Base-by-base conservation (phyloP, 2,797 vertebrate genomes). In the Balearica regulorum region DNA sequence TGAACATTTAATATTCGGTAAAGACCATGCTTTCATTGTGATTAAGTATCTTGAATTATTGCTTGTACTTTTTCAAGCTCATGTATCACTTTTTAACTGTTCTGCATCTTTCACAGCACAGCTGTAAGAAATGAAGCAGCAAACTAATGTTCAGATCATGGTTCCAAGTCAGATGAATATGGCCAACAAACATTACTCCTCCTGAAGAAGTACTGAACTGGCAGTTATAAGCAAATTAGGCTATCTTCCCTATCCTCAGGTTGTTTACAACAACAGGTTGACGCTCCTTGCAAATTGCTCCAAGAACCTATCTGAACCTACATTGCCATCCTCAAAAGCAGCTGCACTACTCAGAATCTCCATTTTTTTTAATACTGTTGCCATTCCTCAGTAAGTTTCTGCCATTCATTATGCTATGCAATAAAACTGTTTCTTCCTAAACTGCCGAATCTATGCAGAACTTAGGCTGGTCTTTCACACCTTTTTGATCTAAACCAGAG, bases 31-130 rank as follows among this genome's bases (percentile, higher is more conserved):
- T 80, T 94, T 69, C 58, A 73, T 33, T 58, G 26, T 64, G 65
- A 94, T 91, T 89, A 94, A 93, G n/a, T 15, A 70, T 41, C 43
- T 33, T 81, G 39, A 93, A 75, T 73, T 78, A 93, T 16, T 91
- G 43, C 37, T 83, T 69, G 11, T 49, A 53, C 46, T 94, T 78
- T 87, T 29, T 78, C 66, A 70, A 75, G 62, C 15, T 83, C 31
- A 41, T 66, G 26, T 53, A 68, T 55, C 48, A 57, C 24, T 69
- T n/a, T 71, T 79, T 61, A 72, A 91, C 31, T 53, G 41, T 41
- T 69, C 53, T 83, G 81, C 58, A 93, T 80, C 65, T 57, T 94
- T 84, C 62, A n/a, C 53, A 62, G 58, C 24, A 51, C n/a, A 73
- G 43, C 16, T 53, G 9, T 64, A 79, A 84, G 33, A 83, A 85